Percentiles rank a stretch among this genome's conserved stretches.
These are phyloP conservation scores for Mesodorylaimus sp. DNA, from an alignment of 2,888 invertebrate genomes.

Conservation along the genomic window DNA sequence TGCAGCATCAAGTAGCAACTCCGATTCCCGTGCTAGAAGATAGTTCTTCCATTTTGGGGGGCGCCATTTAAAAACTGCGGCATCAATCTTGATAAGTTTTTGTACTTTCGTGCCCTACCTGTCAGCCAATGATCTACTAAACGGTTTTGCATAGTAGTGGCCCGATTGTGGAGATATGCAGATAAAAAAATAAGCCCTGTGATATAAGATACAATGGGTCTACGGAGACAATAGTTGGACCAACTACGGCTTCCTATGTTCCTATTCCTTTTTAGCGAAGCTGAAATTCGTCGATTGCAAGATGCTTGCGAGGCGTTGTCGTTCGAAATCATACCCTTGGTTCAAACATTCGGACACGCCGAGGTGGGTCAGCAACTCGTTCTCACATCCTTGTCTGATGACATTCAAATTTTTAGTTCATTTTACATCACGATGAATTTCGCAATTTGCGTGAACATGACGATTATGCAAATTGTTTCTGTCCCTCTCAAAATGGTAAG, in stretches of 20 bases:
- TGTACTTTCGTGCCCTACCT: no score
- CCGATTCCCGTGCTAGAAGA: no score
- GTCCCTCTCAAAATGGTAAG: constrained; percentile 34
- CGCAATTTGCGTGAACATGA: constrained; percentile 46
- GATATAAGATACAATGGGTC: no score
- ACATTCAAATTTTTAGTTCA: constrained; percentile 37
- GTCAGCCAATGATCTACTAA: no score
- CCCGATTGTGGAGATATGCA: no score
- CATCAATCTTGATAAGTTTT: no score
- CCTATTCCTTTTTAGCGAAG: constrained; percentile 11
- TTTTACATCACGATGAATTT: constrained; percentile 52
- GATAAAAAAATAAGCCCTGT: constrained; percentile 7
- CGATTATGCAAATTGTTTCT: constrained; percentile 43
- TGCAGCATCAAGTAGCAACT: no score
- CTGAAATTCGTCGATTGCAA: constrained; percentile 27
- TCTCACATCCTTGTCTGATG: not conserved
- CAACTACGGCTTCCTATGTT: no score
- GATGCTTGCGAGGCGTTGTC: constrained; percentile 24
- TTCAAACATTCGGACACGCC: constrained; percentile 40
- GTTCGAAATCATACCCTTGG: constrained; percentile 41
- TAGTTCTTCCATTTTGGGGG: no score
- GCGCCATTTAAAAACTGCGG: no score
- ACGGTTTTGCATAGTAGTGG: no score
- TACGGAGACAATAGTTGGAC: constrained; percentile 16
- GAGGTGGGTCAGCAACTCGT: constrained; percentile 24